phyloP scores from a whole-genome alignment of 2,888 invertebrate genomes.

The Machimus rusticus region DNA sequence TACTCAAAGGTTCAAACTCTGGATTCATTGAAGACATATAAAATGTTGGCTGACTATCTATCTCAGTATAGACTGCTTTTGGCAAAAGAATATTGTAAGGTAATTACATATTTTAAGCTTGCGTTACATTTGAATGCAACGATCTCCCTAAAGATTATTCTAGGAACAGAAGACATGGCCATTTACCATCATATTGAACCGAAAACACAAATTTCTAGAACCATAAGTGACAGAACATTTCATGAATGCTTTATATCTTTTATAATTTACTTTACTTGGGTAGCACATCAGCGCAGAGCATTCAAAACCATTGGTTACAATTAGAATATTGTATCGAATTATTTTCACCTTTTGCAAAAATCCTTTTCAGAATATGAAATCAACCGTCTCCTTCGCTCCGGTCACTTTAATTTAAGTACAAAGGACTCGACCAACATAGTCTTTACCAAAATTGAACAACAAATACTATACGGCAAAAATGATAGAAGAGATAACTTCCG shows the following conservation, averaged over 20 bases:
- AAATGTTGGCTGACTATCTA: constrained; percentile 55
- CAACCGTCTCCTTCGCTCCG: constrained; percentile 59
- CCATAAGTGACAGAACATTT: constrained; percentile 54
- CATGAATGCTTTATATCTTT: constrained; percentile 58
- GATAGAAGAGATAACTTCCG: constrained; percentile 57
- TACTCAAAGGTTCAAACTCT: constrained; percentile 55
- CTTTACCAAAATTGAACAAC: constrained; percentile 54
- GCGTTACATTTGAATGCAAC: not conserved
- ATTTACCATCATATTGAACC: constrained; percentile 56
- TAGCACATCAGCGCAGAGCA: constrained; percentile 57
- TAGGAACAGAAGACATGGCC: constrained; percentile 49
- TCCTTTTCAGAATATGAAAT: constrained; percentile 55
- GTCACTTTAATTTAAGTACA: constrained; percentile 55
- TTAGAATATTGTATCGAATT: not conserved
- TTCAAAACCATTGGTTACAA: constrained; percentile 54
- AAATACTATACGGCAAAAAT: constrained; percentile 56
- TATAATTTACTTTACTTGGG: constrained; percentile 58
- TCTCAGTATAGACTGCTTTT: constrained; percentile 58
- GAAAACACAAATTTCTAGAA: constrained; percentile 55
- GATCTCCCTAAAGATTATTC: not conserved
- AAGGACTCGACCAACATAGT: constrained; percentile 48
- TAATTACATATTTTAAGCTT: not conserved
- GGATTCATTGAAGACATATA: constrained; percentile 55
- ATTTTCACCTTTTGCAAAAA: not conserved
- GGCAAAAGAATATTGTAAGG: constrained; percentile 58